Evolutionary conservation across 2,113 vertebrate species (phyloP).

Genomic region (Ictalurus furcatus): DNA sequence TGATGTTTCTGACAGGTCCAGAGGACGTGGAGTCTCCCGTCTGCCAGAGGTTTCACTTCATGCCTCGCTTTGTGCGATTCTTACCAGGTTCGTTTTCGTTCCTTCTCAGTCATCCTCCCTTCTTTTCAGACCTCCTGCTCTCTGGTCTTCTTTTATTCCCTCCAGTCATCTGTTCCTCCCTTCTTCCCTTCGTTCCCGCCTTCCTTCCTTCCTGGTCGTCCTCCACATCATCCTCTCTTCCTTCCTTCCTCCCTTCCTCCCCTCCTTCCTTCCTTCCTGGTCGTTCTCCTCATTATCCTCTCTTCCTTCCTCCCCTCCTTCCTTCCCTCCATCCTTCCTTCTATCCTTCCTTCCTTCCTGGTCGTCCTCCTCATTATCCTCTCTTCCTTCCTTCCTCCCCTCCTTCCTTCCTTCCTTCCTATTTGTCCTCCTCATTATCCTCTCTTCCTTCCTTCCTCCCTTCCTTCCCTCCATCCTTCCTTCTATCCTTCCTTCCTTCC

Average conservation of each 20-base stretch:
- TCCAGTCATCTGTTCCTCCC: background rate
- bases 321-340: background rate
- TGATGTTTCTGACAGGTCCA: conserved; percentile 74
- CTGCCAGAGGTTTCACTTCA: conserved; percentile 94
- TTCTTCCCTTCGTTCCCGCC: background rate
- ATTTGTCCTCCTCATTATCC: no score
- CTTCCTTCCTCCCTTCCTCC: background rate
- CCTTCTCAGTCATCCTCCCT: background rate
- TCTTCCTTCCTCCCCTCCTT: background rate
- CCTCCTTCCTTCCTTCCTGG: background rate
- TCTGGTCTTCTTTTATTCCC: background rate
- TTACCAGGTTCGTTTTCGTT: conserved; percentile 81
- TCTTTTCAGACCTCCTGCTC: background rate
- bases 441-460: background rate
- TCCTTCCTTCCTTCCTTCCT: no score
- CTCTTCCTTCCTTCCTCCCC: no score
- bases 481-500: background rate
- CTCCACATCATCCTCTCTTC: no score
- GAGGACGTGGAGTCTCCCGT: conserved; percentile 74
- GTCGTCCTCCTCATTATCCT: background rate
- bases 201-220: background rate
- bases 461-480: no score
- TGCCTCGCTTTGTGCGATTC: conserved; percentile 96
- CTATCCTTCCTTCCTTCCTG: background rate
- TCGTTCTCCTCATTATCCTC: background rate